Conservation (phyloP, 1,140 invertebrate species). For the Uloborus diversus region DNA sequence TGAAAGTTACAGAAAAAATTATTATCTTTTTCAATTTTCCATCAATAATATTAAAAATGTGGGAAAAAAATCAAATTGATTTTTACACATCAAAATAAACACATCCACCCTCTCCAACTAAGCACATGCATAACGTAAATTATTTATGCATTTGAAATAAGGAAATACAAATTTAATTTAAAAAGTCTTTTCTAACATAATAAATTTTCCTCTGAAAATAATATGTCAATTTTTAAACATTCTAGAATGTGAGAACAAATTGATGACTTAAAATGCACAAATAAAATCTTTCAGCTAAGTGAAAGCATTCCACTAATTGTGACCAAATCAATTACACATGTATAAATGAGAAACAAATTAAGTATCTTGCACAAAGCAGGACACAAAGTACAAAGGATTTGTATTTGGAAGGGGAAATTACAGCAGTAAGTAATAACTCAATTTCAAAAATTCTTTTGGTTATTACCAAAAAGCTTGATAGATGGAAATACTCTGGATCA, state of each 20-base stretch:
- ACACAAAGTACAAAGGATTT: background rate
- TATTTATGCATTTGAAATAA: background rate
- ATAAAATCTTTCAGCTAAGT: too few relatives aligned
- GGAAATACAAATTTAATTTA: background rate
- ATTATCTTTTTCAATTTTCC: background rate
- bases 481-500: background rate
- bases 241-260: too few relatives aligned
- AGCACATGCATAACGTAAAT: background rate
- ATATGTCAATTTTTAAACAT: too few relatives aligned
- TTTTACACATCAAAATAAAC: background rate
- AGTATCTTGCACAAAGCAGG: too few relatives aligned
- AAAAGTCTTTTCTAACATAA: too few relatives aligned
- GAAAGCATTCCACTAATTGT: background rate
- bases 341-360: too few relatives aligned
- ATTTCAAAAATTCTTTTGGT: background rate
- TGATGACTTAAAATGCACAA: too few relatives aligned
- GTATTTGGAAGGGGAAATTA: background rate
- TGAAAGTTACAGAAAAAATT: slow-evolving; percentile 5
- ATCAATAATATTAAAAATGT: background rate
- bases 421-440: background rate
- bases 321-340: background rate
- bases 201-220: too few relatives aligned
- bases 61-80: background rate
- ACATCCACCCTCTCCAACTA: background rate
- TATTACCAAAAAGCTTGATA: slow-evolving; percentile 16